Evolutionary conservation across 2,113 vertebrate species (phyloP).

Genomic region (Canis aureus): DNA sequence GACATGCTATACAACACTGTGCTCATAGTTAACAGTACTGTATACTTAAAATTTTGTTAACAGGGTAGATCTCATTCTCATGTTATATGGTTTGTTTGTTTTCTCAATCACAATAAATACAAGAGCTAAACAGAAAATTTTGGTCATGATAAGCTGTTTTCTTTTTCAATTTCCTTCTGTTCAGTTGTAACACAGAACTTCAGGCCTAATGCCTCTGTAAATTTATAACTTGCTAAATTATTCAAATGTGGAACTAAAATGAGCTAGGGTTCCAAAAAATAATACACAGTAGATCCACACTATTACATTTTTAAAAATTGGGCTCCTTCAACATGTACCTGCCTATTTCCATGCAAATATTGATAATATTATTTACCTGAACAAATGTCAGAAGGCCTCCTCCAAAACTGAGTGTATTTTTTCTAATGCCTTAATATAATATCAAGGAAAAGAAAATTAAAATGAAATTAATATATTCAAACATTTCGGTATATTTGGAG

Average conservation of each 20-base stretch:
- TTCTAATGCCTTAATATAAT: background rate
- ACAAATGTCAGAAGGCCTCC: background rate
- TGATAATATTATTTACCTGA: background rate
- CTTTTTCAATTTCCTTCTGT: background rate
- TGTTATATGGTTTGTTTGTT: background rate
- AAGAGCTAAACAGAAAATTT: background rate
- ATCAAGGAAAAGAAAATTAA: background rate
- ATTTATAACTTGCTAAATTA: constrained; percentile 20
- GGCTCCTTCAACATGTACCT: background rate
- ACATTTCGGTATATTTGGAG: background rate
- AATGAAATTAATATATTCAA: background rate
- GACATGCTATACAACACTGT: background rate
- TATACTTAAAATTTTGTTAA: background rate
- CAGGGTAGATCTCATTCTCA: background rate
- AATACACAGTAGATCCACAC: background rate
- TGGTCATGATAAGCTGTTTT: background rate
- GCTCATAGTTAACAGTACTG: background rate
- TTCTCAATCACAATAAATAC: background rate
- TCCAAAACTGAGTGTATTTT: background rate
- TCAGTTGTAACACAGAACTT: background rate
- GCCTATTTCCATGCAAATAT: background rate
- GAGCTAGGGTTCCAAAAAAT: background rate
- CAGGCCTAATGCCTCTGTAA: background rate
- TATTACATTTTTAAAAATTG: background rate
- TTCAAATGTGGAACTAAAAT: background rate